These are phyloP conservation scores for Turnix velox DNA, from an alignment of 2,113 vertebrate genomes.

Conservation along the genomic window DNA sequence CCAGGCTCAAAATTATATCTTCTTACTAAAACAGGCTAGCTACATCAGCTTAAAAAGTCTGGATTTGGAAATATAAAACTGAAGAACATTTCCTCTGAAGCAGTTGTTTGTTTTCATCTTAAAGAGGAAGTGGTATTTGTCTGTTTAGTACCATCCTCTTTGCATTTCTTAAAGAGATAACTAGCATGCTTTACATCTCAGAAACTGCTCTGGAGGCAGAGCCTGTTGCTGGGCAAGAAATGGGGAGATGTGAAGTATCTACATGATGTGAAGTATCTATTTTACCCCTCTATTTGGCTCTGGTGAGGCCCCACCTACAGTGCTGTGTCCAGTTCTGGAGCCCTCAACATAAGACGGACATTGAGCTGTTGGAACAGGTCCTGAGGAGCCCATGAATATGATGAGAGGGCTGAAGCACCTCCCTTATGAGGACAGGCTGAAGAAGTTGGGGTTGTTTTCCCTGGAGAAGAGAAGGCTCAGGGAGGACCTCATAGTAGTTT, in stretches of 20 bases:
- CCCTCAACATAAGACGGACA: too few species aligned
- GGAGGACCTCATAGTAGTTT: too few species aligned
- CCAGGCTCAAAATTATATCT: neutral
- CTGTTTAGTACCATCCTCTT: neutral
- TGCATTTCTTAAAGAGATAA: neutral
- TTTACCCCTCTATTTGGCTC: too few species aligned
- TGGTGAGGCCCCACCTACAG: too few species aligned
- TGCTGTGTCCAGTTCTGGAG: too few species aligned
- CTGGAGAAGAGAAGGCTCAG: too few species aligned
- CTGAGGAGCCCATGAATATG: too few species aligned
- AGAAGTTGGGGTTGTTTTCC: too few species aligned
- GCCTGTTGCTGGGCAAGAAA: neutral
- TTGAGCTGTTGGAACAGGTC: too few species aligned
- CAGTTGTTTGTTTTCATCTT: neutral
- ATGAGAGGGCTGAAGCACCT: too few species aligned
- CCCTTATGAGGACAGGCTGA: too few species aligned
- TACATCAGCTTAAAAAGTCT: neutral
- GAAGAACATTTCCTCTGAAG: neutral
- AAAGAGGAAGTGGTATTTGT: neutral
- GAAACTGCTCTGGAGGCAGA: neutral
- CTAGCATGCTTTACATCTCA: neutral
- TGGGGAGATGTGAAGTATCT: neutral
- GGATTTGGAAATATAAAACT: neutral
- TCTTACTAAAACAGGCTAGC: neutral
- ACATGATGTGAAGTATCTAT: neutral